Evolutionary conservation across 2,113 vertebrate genomes (phyloP).

Genomic region (Caranx melampygus): DNA sequence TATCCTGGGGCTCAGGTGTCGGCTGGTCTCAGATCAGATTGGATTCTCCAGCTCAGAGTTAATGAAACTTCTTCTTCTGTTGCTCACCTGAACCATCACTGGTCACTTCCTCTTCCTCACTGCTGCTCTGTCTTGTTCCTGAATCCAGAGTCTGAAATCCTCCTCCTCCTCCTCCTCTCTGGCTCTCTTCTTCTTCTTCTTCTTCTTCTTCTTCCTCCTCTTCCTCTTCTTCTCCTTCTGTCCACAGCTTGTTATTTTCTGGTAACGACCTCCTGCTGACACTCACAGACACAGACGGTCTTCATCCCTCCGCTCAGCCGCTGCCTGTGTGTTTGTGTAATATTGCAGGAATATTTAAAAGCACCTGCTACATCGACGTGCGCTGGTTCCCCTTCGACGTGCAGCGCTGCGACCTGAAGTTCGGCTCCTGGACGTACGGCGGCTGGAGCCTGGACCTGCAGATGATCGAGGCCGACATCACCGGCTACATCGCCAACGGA

Average conservation of each 20-base stretch:
- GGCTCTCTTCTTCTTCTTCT: background rate
- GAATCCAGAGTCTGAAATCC: background rate
- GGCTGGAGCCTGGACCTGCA: constrained; percentile 82
- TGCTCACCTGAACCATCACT: too few relatives aligned
- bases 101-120: background rate
- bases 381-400: constrained; percentile 83
- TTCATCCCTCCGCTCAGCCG: too few relatives aligned
- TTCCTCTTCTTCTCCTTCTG: background rate
- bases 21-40: constrained; percentile 7
- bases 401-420: constrained; percentile 81
- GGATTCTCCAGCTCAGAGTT: constrained; percentile 9
- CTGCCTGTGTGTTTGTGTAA: too few relatives aligned
- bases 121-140: background rate
- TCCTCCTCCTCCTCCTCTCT: background rate
- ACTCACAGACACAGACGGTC: background rate
- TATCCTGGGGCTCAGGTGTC: background rate
- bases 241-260: background rate
- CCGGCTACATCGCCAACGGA: constrained; percentile 80
- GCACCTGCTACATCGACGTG: constrained; percentile 82
- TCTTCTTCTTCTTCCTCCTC: background rate
- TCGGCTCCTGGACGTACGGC: constrained; percentile 82
- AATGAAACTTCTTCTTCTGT: background rate
- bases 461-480: constrained; percentile 78
- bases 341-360: constrained; percentile 79
- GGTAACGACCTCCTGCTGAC: background rate